phyloP scores from a whole-genome alignment of 2,113 vertebrate species.

The Potamarius usumacintae region DNA sequence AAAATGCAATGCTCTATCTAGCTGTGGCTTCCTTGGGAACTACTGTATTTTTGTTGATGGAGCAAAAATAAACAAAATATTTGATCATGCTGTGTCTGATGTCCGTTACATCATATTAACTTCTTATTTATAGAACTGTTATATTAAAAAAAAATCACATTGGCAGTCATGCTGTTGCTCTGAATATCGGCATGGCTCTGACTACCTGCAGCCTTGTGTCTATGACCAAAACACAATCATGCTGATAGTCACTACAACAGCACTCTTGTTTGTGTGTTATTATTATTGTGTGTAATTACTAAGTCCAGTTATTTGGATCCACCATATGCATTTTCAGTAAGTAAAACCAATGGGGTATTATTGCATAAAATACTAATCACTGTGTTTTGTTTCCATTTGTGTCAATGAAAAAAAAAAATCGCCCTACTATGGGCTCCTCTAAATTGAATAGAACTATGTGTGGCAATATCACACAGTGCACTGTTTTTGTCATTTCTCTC shows the following conservation, averaged over 20 bases:
- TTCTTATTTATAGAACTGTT: neutral
- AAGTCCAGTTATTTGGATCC: neutral
- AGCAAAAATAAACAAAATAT: too few relatives aligned
- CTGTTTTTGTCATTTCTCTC: slow-evolving; percentile 12
- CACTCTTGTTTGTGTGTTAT: neutral
- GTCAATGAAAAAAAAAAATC: neutral
- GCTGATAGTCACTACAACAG: neutral
- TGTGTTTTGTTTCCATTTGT: neutral
- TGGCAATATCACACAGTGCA: slow-evolving; percentile 29
- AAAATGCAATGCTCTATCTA: neutral
- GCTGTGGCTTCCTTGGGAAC: too few relatives aligned
- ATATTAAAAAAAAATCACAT: neutral
- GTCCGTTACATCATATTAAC: too few relatives aligned
- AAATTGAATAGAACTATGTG: slow-evolving; percentile 13
- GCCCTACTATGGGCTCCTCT: neutral
- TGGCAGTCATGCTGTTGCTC: neutral
- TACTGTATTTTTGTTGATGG: too few relatives aligned
- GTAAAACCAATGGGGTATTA: neutral
- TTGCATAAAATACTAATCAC: neutral
- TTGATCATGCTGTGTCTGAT: too few relatives aligned
- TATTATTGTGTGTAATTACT: neutral
- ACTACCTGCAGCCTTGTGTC: neutral
- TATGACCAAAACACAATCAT: neutral
- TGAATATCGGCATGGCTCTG: neutral
- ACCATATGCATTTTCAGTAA: neutral